Percentiles rank a stretch among this genome's conserved stretches.
These are phyloP conservation scores for Gymnoscopelus microlampas DNA, from an alignment of 2,797 vertebrate species.

Conservation along the genomic window DNA sequence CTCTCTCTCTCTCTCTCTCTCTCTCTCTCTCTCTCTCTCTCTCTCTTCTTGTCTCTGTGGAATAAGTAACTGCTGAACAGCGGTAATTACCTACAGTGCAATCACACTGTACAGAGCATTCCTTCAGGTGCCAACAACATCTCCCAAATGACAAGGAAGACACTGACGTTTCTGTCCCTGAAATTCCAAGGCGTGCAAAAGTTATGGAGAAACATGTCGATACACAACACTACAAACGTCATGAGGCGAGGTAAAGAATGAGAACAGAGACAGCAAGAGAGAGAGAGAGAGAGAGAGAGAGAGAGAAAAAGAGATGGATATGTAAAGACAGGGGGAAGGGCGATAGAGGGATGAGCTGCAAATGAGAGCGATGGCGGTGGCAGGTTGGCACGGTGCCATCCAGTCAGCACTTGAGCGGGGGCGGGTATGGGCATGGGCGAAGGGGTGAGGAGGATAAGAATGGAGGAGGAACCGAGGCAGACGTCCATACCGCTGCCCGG, in stretches of 20 bases:
- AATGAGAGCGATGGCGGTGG: constrained; percentile 95
- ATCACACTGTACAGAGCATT: constrained; percentile 51
- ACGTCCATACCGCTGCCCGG: constrained; percentile 69
- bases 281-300: constrained; percentile 62
- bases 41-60: constrained; percentile 66
- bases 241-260: constrained; percentile 40
- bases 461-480: constrained; percentile 78
- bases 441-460: constrained; percentile 81
- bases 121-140: constrained; percentile 70
- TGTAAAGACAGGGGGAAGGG: constrained; percentile 85
- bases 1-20: not conserved
- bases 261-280: constrained; percentile 15
- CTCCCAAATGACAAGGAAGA: constrained; percentile 46
- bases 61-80: constrained; percentile 68
- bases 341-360: constrained; percentile 90
- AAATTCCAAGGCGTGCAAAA: not conserved
- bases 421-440: constrained; percentile 82
- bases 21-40: constrained; percentile 48
- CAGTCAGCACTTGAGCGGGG: constrained; percentile 97
- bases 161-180: not conserved
- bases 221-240: constrained; percentile 26
- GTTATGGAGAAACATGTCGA: not conserved
- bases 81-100: constrained; percentile 70
- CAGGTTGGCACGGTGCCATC: constrained; percentile 99
- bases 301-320: constrained; percentile 68